Percentiles rank a stretch among this genome's conserved stretches.
These are phyloP conservation scores for Pitta sordida DNA, from an alignment of 2,113 vertebrate species.

Conservation along the genomic window DNA sequence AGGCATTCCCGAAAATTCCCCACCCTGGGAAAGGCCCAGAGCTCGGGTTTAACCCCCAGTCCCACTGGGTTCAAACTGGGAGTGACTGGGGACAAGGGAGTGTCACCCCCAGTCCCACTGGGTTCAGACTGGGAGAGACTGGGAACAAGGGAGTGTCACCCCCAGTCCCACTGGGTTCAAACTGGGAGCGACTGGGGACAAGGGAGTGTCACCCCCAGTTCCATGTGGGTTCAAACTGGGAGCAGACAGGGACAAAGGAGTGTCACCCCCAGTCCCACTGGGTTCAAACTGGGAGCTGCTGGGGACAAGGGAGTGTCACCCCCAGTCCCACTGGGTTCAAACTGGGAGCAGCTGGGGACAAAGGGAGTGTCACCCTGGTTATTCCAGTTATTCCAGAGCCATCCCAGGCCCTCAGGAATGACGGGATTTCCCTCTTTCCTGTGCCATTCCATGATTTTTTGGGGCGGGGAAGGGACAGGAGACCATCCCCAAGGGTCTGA, in stretches of 20 bases:
- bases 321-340: no score
- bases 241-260: no score
- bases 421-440: not conserved
- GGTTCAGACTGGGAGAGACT: not conserved
- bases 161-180: not conserved
- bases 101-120: no score
- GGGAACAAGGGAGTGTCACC: no score
- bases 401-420: not conserved
- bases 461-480: not conserved
- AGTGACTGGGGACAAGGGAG: no score
- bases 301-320: no score
- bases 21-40: not conserved
- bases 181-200: no score
- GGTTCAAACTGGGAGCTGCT: not conserved
- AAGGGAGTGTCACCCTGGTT: no score
- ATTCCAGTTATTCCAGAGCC: not conserved
- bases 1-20: not conserved
- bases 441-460: not conserved
- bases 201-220: no score
- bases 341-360: not conserved
- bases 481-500: conserved; percentile 57
- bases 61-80: rapidly evolving
- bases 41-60: not conserved
- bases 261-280: not conserved
- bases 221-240: rapidly evolving